Evolutionary conservation across 2,888 invertebrate species (phyloP), one percentile per base, ranked within the genome.

Genomic region (Ophion costatus): DNA sequence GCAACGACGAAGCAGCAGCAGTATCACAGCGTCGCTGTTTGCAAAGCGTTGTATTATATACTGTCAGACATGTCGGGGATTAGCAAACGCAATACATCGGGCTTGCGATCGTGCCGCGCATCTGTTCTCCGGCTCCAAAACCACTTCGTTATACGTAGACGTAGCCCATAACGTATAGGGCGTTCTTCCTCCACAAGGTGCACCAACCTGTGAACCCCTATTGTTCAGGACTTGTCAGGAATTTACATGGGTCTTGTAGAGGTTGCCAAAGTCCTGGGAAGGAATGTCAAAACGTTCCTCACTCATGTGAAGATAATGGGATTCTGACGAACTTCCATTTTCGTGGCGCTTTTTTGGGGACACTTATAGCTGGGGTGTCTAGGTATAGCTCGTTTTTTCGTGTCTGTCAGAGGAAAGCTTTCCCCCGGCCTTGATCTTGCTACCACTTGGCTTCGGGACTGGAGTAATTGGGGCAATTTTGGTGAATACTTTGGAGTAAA

Each of bases 71-170:
- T 92, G 93, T 92, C 88, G 91, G 90, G 92, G 93, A 93, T 92
- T 92, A 93, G 92, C 92, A 93, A 93, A 92, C 91, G 92, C 91
- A 91, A 92, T 92, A 92, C 92, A 91, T 92, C 91, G 91, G 90
- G 89, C 89, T 91, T 90, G 91, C 89, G 91, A 92, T 92, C 92
- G 91, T 92, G 91, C 92, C 89, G 92, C 89, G 92, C 93, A 93
- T 93, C 92, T 93, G 93, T 92, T 92, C 92, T 88, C 90, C 51
- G 80, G 66, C 71, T 77, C 17, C 76, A 51, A 80, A 78, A 67
- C 82, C 70, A 38, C 76, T 67, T 80, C 76, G 67, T 67, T 71
- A 70, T 70, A 78, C 17, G 59, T 61, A 29, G 33, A 29, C n/a
- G 51, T 64, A 5, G 5, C 3, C 17, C 17, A 14, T 10, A 20